Conservation (phyloP, 2,797 vertebrate genomes). For the Halcyon badia region DNA sequence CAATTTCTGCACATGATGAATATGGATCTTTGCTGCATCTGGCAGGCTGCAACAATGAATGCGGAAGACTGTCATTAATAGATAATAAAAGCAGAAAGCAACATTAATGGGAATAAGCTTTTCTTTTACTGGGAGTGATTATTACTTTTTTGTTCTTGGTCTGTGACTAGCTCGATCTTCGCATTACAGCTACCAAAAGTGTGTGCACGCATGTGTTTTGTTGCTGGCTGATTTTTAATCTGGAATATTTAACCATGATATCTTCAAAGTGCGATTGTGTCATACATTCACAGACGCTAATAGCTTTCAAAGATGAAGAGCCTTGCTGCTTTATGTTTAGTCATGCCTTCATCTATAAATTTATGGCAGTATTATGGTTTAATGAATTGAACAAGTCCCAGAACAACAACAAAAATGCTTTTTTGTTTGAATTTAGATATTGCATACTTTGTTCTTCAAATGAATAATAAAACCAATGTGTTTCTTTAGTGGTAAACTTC, state of each 20-base stretch:
- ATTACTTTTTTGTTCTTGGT: constrained; percentile 39
- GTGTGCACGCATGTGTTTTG: constrained; percentile 33
- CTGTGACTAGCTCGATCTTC: not conserved
- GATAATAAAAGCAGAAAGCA: constrained; percentile 60
- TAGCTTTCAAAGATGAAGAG: constrained; percentile 71
- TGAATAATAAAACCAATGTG: constrained; percentile 54
- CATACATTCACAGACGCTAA: constrained; percentile 43
- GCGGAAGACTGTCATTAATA: constrained; percentile 55
- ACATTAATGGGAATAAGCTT: constrained; percentile 57
- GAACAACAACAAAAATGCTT: constrained; percentile 60
- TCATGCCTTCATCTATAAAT: constrained; percentile 57
- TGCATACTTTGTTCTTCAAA: constrained; percentile 64
- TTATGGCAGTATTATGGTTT: constrained; percentile 55
- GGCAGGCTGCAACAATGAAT: constrained; percentile 25
- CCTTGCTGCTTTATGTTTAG: constrained; percentile 58
- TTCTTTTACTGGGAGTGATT: constrained; percentile 19
- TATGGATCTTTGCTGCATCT: constrained; percentile 46
- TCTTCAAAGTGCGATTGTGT: constrained; percentile 58
- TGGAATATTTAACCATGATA: constrained; percentile 57
- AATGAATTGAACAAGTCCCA: constrained; percentile 70
- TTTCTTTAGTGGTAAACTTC: constrained; percentile 59
- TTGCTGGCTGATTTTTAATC: constrained; percentile 49
- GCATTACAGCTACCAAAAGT: not conserved
- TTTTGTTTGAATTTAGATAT: constrained; percentile 62
- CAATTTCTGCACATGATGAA: constrained; percentile 36